Percentiles rank a stretch among this genome's conserved stretches.
phyloP scores from a whole-genome alignment of 2,888 invertebrate genomes.

The Drosophila yooni region DNA sequence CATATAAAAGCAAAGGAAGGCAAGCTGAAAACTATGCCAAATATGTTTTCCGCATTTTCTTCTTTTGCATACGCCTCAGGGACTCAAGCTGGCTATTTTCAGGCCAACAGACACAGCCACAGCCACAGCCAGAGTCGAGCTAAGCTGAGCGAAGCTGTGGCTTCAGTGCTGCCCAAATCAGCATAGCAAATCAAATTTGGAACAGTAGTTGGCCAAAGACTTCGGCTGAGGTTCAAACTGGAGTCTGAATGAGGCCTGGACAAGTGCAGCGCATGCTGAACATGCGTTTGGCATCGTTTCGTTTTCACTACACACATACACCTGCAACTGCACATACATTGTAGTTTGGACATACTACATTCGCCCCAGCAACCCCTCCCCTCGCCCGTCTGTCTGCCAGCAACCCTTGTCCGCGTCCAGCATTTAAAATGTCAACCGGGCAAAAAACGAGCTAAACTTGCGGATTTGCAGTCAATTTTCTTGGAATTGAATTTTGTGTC shows the following conservation, averaged over 20 bases:
- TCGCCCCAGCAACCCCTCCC: background rate
- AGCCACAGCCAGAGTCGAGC: conserved; percentile 3
- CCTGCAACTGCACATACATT: background rate
- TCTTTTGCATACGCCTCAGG: conserved; percentile 65
- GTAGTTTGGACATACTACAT: conserved; percentile 7
- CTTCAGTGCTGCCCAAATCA: conserved; percentile 55
- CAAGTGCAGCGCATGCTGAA: conserved; percentile 78
- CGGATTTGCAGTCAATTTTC: conserved; percentile 74
- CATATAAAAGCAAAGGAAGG: conserved; percentile 9
- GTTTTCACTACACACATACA: conserved; percentile 49
- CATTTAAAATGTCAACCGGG: conserved; percentile 68
- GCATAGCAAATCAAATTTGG: conserved; percentile 79
- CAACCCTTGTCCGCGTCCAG: conserved; percentile 25
- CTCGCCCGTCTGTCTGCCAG: background rate
- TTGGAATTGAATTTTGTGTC: conserved; percentile 77
- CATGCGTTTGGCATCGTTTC: conserved; percentile 81
- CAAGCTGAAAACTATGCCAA: conserved; percentile 71
- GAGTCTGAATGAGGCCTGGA: conserved; percentile 29
- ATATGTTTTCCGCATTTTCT: conserved; percentile 79
- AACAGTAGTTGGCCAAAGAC: conserved; percentile 69
- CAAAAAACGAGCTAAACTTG: conserved; percentile 32
- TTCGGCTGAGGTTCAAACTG: conserved; percentile 6
- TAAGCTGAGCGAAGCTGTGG: background rate
- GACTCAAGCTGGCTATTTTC: conserved; percentile 28
- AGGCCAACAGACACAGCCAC: conserved; percentile 1